Evolutionary conservation across 2,113 vertebrate species (phyloP).

Genomic region (Aleadryas rufinucha): DNA sequence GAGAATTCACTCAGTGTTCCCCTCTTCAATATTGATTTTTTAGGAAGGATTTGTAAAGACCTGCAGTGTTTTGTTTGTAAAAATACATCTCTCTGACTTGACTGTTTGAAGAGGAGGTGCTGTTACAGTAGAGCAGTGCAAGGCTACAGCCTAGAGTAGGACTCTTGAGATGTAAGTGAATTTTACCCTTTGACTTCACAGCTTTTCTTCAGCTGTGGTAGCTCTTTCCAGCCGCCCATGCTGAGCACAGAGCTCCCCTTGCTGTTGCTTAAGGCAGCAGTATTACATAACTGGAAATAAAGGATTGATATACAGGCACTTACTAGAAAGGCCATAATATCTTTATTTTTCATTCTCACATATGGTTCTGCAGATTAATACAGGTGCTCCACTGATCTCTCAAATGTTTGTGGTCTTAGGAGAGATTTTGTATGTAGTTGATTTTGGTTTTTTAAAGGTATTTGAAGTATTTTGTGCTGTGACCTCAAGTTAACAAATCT

Average conservation of each 20-base stretch:
- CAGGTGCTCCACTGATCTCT: background rate
- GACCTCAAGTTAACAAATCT: background rate
- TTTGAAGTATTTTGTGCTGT: background rate
- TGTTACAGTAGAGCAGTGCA: background rate
- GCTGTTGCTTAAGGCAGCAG: background rate
- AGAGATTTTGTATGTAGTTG: background rate
- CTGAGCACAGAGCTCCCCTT: background rate
- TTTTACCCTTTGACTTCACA: background rate
- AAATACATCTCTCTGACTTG: background rate
- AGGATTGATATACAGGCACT: background rate
- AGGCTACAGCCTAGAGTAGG: background rate
- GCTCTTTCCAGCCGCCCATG: background rate
- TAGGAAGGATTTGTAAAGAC: background rate
- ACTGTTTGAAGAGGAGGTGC: background rate
- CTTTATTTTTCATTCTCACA: background rate
- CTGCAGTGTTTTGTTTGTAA: background rate
- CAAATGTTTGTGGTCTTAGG: background rate
- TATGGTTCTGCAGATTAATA: background rate
- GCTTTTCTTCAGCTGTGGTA: background rate
- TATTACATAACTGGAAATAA: background rate
- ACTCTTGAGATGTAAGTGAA: background rate
- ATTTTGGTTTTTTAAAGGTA: background rate
- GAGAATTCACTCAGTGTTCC: background rate
- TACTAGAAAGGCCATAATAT: background rate
- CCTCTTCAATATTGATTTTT: background rate